A percentile compares a stretch with the other conserved stretches of the same genome.
phyloP scores from a whole-genome alignment of 1,140 invertebrate genomes.

The Zelostemma sp. region DNA sequence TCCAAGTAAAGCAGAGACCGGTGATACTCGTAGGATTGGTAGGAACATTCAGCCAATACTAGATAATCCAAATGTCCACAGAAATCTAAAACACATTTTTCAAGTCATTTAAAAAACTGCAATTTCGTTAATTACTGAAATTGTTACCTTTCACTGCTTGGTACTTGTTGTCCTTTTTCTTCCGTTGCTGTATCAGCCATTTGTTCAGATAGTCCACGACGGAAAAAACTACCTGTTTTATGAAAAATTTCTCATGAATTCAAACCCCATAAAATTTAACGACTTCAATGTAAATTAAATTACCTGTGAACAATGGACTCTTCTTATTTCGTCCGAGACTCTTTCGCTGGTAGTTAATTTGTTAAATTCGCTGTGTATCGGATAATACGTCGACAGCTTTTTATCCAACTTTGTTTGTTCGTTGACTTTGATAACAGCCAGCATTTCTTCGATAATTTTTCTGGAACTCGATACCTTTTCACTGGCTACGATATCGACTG shows the following conservation, averaged over 20 bases:
- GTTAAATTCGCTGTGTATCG: conserved; percentile 49
- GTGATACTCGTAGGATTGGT: conserved; percentile 79
- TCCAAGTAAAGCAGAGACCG: conserved; percentile 82
- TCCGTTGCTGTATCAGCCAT: conserved; percentile 77
- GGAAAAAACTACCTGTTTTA: conserved; percentile 74
- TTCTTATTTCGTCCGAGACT: conserved; percentile 64
- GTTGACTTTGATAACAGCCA: conserved; percentile 58
- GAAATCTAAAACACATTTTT: conserved; percentile 65
- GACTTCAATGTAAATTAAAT: conserved; percentile 17
- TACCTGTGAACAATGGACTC: conserved; percentile 63
- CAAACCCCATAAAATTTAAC: too few relatives aligned
- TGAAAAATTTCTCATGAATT: too few relatives aligned
- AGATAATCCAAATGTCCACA: conserved; percentile 75
- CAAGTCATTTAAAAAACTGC: background rate
- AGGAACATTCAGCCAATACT: conserved; percentile 78
- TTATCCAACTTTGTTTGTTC: conserved; percentile 53
- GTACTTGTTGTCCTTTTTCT: conserved; percentile 58
- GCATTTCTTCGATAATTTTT: conserved; percentile 60
- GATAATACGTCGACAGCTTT: conserved; percentile 54
- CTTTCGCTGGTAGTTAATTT: conserved; percentile 41
- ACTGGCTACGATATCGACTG: conserved; percentile 57
- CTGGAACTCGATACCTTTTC: conserved; percentile 38
- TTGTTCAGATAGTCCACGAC: conserved; percentile 80
- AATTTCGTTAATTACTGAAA: conserved; percentile 12
- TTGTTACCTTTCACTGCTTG: conserved; percentile 48